A percentile compares a stretch with the other conserved stretches of the same genome.
Conservation (phyloP, 2,888 invertebrate species). For the Deilephila porcellus region DNA sequence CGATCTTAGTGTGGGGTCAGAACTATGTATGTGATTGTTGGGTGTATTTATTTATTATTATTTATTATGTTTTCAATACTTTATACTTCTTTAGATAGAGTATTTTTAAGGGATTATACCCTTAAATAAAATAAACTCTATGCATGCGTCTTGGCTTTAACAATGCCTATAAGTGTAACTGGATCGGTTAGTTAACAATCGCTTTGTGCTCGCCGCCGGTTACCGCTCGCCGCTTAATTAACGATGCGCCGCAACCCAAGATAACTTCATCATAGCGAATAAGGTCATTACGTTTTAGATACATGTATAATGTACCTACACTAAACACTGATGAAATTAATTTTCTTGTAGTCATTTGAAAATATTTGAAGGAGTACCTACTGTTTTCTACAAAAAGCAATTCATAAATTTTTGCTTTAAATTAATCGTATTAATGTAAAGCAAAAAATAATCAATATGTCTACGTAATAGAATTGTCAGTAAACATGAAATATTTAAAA, state of each 20-base stretch:
- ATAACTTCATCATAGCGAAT: conserved; percentile 16
- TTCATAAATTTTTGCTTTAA: background rate
- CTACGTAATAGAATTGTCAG: too few species aligned
- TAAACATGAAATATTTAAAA: too few species aligned
- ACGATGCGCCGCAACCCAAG: conserved; percentile 10
- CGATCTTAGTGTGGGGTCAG: too few species aligned
- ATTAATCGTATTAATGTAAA: too few species aligned
- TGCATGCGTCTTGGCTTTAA: background rate
- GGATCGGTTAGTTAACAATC: conserved; percentile 21
- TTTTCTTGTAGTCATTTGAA: background rate
- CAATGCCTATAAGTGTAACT: conserved; percentile 21
- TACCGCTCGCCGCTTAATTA: conserved; percentile 10
- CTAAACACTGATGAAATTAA: background rate
- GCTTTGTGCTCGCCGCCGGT: conserved; percentile 26
- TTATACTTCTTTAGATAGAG: too few species aligned
- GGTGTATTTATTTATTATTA: too few species aligned
- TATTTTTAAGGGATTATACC: too few species aligned
- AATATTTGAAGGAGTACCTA: background rate
- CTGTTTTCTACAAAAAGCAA: too few species aligned
- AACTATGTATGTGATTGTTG: too few species aligned
- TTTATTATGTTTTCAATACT: too few species aligned
- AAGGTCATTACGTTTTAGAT: conserved; percentile 19
- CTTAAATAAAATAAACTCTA: background rate
- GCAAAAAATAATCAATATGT: too few species aligned
- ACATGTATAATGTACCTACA: background rate